Base-by-base conservation (phyloP, 1,140 invertebrate species). In the Zaprionus vittiger region DNA sequence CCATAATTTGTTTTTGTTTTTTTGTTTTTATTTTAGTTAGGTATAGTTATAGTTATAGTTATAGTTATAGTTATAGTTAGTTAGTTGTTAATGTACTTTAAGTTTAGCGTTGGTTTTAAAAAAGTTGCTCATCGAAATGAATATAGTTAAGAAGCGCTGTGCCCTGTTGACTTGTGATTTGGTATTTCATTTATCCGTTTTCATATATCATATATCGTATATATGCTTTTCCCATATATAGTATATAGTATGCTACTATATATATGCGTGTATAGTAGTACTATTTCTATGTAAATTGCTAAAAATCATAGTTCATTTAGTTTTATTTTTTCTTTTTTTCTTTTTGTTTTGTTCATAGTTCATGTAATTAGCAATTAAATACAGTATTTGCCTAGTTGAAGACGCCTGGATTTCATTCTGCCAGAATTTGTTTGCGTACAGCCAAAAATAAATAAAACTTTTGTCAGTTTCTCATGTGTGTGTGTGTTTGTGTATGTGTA, bases 111-210 rank as follows among this genome's bases (percentile, higher is more conserved):
- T 73, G 69, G 56, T 73, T 77, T 85, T 83, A 77, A 89, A 86
- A 86, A 87, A 87, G 77, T 85, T 85, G 72, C 69, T 84, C 79
- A 78, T 85, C 83, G 77, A 89, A 87, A 83, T 87, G 55, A 70
- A 81, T 78, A 76, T 86, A 84, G 81, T 80, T 87, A 90, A 90
- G 85, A 90, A 90, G 85, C 85, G 85, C 79, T 90, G 85, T 90
- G 85, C 85, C 85, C 85, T 84, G 85, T 90, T 90, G 85, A 90
- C 81, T 90, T 89, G 85, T 89, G 87, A 90, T 67, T 74, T 75
- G 65, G 63, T 80, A 79, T 71, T 78, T 22, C 67, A 80, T 56
- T 62, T 79, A 64, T 14, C 12, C 37, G 56, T 61, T 75, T 56
- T 70, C 56, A 56, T 64, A 78, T 78, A 56, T 64, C 20, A 38